Base-by-base conservation (phyloP, 2,888 invertebrate species). In the Sphinx pinastri region DNA sequence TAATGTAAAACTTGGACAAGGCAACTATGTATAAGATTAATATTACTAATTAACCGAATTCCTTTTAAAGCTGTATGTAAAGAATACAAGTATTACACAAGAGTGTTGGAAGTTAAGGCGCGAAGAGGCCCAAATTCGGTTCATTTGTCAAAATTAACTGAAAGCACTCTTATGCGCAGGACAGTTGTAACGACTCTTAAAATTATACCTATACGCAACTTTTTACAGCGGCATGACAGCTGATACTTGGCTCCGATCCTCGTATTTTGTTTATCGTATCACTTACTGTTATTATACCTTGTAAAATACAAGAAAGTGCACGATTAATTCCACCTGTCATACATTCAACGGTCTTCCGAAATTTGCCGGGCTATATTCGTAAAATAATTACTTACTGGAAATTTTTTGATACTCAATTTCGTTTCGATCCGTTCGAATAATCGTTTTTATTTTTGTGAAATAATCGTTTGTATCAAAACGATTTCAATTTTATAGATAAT, bases 241-340 rank as follows among this genome's bases (percentile, higher is more conserved):
- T 69, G 69, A 69, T 69, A 69, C 19, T 51, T 38, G 19, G 60
- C n/a, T 59, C 38, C 54, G 69, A 63, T 69, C 59, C 60, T 69
- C 60, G 45, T 54, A 31, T 60, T 49, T 68, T 69, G 54, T 63
- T 69, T 69, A 63, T 54, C 49, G 69, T 69, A 69, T 69, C 69
- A 69, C 60, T 63, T 69, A 63, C 69, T 69, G 69, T 69, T 69
- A 69, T 69, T 69, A 69, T 69, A 69, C 54, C 60, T 63, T 69
- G 63, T 69, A 54, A 69, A 69, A 63, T 63, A 45, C 54, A 63
- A 63, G 68, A 68, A 68, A 63, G 69, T 54, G 45, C 54, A 47
- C 52, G 69, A 67, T 67, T 67, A 67, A 67, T 54, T 54, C 52
- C 67, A 67, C 54, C 51, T 52, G 67, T 54, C 67, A 67, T 67